These are phyloP conservation scores for Netelia fuscicornis DNA, from an alignment of 2,888 invertebrate genomes.

Conservation along the genomic window DNA sequence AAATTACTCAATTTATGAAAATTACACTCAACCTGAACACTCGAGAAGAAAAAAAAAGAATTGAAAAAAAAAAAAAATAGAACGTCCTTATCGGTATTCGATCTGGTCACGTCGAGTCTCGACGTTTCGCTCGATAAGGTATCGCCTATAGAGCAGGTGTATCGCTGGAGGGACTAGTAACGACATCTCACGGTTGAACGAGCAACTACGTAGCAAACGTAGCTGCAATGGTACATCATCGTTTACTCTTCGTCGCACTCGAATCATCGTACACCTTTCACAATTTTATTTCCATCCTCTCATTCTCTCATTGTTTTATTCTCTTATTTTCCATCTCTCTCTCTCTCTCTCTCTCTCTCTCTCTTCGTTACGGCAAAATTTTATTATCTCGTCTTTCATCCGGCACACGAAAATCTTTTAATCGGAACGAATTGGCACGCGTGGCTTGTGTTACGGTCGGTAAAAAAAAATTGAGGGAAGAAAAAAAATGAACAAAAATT, in stretches of 20 bases:
- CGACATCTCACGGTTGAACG: conserved; percentile 59
- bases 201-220: conserved; percentile 35
- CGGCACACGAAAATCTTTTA: no score
- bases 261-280: no score
- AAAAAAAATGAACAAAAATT: conserved; percentile 15
- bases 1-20: no score
- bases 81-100: background rate
- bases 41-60: no score
- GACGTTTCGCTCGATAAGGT: background rate
- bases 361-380: background rate
- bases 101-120: background rate
- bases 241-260: background rate
- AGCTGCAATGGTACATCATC: conserved; percentile 13
- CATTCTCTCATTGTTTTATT: no score
- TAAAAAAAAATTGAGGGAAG: background rate
- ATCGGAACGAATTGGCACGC: background rate
- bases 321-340: no score
- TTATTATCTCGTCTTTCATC: no score
- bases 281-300: no score
- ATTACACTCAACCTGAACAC: no score
- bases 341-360: no score
- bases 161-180: conserved; percentile 3
- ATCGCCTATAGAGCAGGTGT: conserved; percentile 21
- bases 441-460: background rate
- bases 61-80: background rate